phyloP scores from a whole-genome alignment of 2,797 vertebrate species.

The Gorsachius magnificus region DNA sequence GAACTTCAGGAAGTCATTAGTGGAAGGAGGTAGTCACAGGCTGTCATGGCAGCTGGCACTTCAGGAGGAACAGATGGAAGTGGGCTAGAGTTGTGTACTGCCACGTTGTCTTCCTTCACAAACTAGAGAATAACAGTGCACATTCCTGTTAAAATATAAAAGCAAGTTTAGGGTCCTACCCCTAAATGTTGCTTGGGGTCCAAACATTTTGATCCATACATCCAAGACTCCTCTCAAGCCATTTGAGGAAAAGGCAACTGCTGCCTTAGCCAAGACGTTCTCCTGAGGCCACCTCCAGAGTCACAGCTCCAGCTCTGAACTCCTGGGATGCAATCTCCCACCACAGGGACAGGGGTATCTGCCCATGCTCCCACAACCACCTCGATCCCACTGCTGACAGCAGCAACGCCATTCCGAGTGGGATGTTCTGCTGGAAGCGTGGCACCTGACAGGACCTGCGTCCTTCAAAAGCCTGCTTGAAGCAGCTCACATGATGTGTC shows the following conservation, averaged over 20 bases:
- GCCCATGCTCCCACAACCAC: accelerated
- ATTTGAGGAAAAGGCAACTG: neutral
- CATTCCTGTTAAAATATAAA: neutral
- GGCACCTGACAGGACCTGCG: accelerated
- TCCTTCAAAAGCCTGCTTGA: neutral
- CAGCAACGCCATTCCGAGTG: neutral
- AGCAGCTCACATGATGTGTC: accelerated
- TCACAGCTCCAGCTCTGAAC: neutral
- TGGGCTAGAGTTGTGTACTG: neutral
- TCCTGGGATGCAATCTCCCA: accelerated
- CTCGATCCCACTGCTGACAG: neutral
- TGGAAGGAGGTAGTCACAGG: neutral
- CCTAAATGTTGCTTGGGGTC: too few species aligned
- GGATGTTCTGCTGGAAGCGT: accelerated
- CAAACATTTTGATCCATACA: neutral
- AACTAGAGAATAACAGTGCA: neutral
- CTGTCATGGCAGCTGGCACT: neutral
- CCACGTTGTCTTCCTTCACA: neutral
- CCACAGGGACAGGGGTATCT: neutral
- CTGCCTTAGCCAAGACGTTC: neutral
- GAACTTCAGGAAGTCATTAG: neutral
- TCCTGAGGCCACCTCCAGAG: neutral
- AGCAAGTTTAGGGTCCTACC: neutral
- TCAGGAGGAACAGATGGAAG: neutral
- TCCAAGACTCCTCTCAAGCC: neutral